phyloP scores from a whole-genome alignment of 2,113 vertebrate genomes.

The Varanus komodoensis region DNA sequence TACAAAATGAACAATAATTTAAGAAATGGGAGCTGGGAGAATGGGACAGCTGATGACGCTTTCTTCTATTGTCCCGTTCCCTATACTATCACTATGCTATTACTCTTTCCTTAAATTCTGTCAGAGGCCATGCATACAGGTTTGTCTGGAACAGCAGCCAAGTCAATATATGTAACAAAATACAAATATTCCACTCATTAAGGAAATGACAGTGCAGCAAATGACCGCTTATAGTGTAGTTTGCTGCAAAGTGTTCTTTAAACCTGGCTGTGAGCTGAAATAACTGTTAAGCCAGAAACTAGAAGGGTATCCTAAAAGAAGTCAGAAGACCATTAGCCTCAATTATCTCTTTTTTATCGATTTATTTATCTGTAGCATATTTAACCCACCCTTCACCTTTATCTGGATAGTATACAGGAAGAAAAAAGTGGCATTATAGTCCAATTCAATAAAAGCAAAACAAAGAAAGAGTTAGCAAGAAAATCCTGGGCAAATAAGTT shows the following conservation, averaged over 20 bases:
- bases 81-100: background rate
- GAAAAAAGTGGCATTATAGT: background rate
- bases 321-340: background rate
- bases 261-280: background rate
- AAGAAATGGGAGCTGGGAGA: background rate
- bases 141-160: background rate
- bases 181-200: background rate
- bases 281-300: background rate
- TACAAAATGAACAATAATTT: background rate
- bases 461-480: too few species aligned
- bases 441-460: too few species aligned
- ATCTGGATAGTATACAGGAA: background rate
- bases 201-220: background rate
- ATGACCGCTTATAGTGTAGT: too few species aligned
- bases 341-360: background rate
- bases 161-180: background rate
- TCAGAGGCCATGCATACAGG: background rate
- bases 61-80: background rate
- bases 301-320: too few species aligned
- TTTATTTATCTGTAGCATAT: too few species aligned
- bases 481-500: too few species aligned
- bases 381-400: too few species aligned
- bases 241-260: background rate
- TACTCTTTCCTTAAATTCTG: background rate
- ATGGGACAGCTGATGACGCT: background rate